Percentiles rank a stretch among this genome's conserved stretches.
Conservation (phyloP, 2,113 vertebrate species). For the Sigmodon hispidus region DNA sequence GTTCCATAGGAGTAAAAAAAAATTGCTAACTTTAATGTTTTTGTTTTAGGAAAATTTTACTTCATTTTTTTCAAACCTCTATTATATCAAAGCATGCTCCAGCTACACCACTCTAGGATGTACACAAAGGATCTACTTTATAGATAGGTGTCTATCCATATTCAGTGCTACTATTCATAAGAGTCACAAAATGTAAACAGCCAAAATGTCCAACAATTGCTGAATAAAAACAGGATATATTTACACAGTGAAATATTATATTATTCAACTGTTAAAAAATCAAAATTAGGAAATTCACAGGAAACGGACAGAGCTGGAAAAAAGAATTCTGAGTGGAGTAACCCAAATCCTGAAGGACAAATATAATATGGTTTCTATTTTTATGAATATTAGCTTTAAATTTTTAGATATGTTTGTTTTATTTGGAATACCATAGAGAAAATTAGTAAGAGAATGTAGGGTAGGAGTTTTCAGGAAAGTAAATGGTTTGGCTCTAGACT, state of each 20-base stretch:
- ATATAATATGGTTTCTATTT: neutral
- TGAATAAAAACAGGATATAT: neutral
- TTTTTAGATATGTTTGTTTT: neutral
- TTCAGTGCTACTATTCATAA: neutral
- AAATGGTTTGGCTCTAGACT: neutral
- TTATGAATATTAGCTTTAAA: neutral
- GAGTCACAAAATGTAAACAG: neutral
- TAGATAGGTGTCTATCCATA: neutral
- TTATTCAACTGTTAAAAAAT: neutral
- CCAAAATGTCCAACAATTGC: neutral
- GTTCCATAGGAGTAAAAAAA: neutral
- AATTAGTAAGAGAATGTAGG: neutral
- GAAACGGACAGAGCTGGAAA: neutral
- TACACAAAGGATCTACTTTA: neutral
- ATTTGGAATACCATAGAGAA: neutral
- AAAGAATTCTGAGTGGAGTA: neutral
- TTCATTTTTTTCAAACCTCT: neutral
- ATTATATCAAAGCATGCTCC: neutral
- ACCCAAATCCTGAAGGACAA: neutral
- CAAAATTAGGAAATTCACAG: neutral
- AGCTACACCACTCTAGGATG: neutral
- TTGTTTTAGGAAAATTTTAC: neutral
- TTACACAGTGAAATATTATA: neutral
- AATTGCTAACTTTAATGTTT: neutral
- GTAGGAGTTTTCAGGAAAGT: neutral